Base-by-base conservation (phyloP, 2,113 vertebrate genomes). In the Campylomormyrus numenius region DNA sequence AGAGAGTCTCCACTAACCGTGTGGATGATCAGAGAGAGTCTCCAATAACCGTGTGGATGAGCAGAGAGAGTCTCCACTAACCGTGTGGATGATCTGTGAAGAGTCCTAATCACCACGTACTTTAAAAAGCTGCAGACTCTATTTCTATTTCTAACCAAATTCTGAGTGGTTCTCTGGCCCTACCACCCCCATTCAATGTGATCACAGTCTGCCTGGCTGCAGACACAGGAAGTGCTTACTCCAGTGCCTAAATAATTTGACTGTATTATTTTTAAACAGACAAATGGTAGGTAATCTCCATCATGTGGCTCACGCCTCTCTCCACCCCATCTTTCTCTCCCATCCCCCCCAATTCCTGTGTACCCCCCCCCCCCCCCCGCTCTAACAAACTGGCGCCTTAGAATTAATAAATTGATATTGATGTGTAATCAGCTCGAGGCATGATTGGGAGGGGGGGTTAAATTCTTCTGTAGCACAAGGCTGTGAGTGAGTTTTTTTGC, bases 371-470 rank as follows among this genome's bases (percentile, higher is more conserved):
- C 90, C 56, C 93, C 87, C 24, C 90, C 87, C 90, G 49, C 52
- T 66, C 90, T 90, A 92, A 90, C 91, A 85, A 80, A 19, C 90
- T 19, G 62, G 90, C 90, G 91, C 94, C 93, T 92, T 92, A 94
- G 95, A 94, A 96, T 96, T 93, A 95, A 95, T 95, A 94, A 95
- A 92, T 91, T 94, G 93, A 94, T 96, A 96, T 96, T 96, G 96
- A 96, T 95, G 95, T 94, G 94, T 94, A 93, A 95, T 95, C 94
- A 94, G 94, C 93, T 91, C 86, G 13, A 35, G 70, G 70, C 62
- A 27, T 9, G 62, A 66, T 10, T 66, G 31, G 66, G 9, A 19
- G 27, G 11, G 31, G 92, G 93, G 91, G 94, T 94, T 93, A 93
- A 95, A 95, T 94, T 95, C 92, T 91, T 92, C 89, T 91, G 46